phyloP scores from a whole-genome alignment of 2,888 invertebrate species.

The Melanophora roralis region DNA sequence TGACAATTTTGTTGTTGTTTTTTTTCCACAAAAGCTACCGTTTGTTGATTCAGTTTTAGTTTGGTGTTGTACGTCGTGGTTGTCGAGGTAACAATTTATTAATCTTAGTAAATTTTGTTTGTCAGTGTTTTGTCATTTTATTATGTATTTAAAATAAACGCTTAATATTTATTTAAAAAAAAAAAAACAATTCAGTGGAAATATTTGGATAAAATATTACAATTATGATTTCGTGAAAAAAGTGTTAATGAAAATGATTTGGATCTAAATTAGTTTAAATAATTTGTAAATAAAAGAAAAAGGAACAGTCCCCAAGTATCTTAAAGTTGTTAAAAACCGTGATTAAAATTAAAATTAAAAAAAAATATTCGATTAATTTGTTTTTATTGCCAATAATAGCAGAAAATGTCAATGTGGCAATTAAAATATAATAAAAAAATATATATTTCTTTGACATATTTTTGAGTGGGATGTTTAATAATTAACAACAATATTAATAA shows the following conservation, averaged over 20 bases:
- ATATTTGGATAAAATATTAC: not conserved
- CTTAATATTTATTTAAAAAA: too few species aligned
- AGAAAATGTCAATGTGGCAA: conserved; percentile 33
- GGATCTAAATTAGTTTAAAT: conserved; percentile 16
- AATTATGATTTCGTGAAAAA: conserved; percentile 3
- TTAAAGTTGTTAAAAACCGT: too few species aligned
- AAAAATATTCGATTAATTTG: conserved; percentile 10
- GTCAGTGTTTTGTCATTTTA: not conserved
- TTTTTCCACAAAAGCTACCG: conserved; percentile 58
- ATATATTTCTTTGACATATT: not conserved
- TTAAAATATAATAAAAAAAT: conserved; percentile 43
- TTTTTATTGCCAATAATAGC: conserved; percentile 7
- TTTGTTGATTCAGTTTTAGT: conserved; percentile 62
- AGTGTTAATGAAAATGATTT: conserved; percentile 41
- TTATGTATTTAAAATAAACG: conserved; percentile 12
- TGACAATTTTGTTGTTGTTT: conserved; percentile 62
- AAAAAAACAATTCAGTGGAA: not conserved
- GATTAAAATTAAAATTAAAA: not conserved
- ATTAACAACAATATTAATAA: not conserved
- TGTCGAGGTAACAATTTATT: conserved; percentile 61
- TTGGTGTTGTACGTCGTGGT: conserved; percentile 60
- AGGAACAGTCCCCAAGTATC: too few species aligned
- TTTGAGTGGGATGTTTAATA: not conserved
- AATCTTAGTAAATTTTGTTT: conserved; percentile 20
- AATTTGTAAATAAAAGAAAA: not conserved